phyloP scores from a whole-genome alignment of 1,140 invertebrate genomes.

The Drosophila truncata region DNA sequence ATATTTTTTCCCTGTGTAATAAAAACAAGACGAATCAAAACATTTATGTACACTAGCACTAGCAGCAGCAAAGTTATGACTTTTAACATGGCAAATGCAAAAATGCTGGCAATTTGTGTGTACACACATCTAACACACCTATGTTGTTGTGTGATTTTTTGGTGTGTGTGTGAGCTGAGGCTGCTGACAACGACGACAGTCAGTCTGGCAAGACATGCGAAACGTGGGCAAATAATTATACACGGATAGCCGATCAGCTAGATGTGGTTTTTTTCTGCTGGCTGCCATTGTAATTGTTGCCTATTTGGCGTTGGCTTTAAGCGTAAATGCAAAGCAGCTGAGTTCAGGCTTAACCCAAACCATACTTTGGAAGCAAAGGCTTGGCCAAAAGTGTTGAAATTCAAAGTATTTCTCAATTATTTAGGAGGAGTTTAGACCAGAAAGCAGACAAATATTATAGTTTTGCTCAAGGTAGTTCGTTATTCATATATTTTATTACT shows the following conservation, averaged over 20 bases:
- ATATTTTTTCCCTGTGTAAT: background rate
- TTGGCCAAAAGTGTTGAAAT: conserved; percentile 3
- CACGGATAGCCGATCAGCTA: conserved; percentile 55
- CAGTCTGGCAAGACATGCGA: conserved; percentile 80
- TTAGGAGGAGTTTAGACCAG: background rate
- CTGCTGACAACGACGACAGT: conserved; percentile 69
- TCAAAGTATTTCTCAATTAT: background rate
- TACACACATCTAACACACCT: conserved; percentile 36
- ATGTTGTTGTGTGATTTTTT: conserved; percentile 1
- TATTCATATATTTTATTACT: background rate
- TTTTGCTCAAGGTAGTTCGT: too few relatives aligned
- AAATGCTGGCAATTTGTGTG: conserved; percentile 56
- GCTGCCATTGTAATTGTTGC: conserved; percentile 74
- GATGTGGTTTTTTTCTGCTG: conserved; percentile 45
- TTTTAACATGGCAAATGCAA: conserved; percentile 55
- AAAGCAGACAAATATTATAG: background rate
- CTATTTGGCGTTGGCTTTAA: conserved; percentile 80
- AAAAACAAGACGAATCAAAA: background rate
- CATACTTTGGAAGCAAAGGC: conserved; percentile 15
- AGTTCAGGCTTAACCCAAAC: conserved; percentile 47
- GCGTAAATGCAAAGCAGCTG: conserved; percentile 67
- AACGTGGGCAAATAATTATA: conserved; percentile 84
- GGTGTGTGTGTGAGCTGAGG: conserved; percentile 12
- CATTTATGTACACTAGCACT: conserved; percentile 24
- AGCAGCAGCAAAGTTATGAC: conserved; percentile 46